Evolutionary conservation across 2,888 invertebrate genomes (phyloP).

Genomic region (Ennomos fuscantarius): DNA sequence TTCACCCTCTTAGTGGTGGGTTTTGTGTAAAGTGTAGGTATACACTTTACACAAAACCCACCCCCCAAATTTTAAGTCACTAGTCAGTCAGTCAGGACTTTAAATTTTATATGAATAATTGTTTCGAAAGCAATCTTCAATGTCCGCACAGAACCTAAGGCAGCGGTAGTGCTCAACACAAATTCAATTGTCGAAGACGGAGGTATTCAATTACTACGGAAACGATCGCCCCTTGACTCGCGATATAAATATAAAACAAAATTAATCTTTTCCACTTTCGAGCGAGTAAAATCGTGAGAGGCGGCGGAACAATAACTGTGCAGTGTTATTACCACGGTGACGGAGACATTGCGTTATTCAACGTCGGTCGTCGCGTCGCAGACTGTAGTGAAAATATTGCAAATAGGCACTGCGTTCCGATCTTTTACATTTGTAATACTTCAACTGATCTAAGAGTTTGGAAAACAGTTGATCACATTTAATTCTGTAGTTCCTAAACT

Average conservation of each 20-base stretch:
- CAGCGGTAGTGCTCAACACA: constrained; percentile 16
- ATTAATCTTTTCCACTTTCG: constrained; percentile 75
- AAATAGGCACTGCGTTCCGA: neutral
- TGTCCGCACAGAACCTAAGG: neutral
- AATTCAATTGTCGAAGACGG: constrained; percentile 25
- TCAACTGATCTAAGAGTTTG: too few relatives aligned
- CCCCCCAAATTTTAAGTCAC: too few relatives aligned
- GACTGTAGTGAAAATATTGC: constrained; percentile 25
- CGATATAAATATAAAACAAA: constrained; percentile 55
- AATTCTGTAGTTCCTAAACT: too few relatives aligned
- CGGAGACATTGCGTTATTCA: constrained; percentile 7
- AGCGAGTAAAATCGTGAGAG: constrained; percentile 80
- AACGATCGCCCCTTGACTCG: constrained; percentile 32
- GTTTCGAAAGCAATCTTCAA: too few relatives aligned
- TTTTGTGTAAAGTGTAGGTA: too few relatives aligned
- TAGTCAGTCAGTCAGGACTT: too few relatives aligned
- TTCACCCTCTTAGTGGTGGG: too few relatives aligned
- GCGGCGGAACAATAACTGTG: constrained; percentile 61
- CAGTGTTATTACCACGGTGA: constrained; percentile 23
- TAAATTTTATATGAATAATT: too few relatives aligned
- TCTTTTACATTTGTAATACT: too few relatives aligned
- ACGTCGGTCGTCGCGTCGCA: neutral
- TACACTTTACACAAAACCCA: too few relatives aligned
- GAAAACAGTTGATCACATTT: too few relatives aligned
- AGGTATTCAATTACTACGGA: constrained; percentile 49